phyloP scores from a whole-genome alignment of 2,888 invertebrate genomes.

The Coelinius sp. region DNA sequence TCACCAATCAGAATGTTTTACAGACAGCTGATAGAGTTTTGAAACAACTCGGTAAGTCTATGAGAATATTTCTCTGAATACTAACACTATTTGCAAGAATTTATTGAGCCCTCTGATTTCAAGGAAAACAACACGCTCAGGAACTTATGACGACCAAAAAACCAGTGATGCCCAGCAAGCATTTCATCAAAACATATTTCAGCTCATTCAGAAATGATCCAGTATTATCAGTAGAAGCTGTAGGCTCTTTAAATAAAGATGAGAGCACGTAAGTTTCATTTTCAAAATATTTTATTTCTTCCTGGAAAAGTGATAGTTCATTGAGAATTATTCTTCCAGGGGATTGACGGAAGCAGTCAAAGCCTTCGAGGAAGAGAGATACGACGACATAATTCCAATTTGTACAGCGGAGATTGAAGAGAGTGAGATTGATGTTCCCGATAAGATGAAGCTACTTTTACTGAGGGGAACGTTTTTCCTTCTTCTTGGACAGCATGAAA shows the following conservation, averaged over 20 bases:
- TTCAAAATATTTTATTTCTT: conserved; percentile 14
- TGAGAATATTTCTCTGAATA: neutral
- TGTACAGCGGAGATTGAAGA: conserved; percentile 85
- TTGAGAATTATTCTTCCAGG: conserved; percentile 60
- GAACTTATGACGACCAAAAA: conserved; percentile 79
- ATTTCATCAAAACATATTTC: conserved; percentile 90
- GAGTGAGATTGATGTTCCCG: conserved; percentile 70
- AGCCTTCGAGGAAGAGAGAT: conserved; percentile 80
- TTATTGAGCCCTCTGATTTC: neutral
- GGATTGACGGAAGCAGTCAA: conserved; percentile 82
- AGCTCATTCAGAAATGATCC: conserved; percentile 91
- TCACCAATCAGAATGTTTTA: conserved; percentile 85
- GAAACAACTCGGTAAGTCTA: conserved; percentile 80
- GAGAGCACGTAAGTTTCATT: conserved; percentile 33
- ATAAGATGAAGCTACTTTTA: conserved; percentile 79
- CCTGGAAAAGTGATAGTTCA: conserved; percentile 12
- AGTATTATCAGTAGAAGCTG: conserved; percentile 73
- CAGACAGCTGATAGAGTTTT: conserved; percentile 90
- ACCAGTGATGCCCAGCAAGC: conserved; percentile 86
- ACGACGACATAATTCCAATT: conserved; percentile 82
- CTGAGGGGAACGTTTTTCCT: conserved; percentile 88
- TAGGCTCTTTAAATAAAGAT: conserved; percentile 49
- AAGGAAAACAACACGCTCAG: conserved; percentile 79
- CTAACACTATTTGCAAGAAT: too few species aligned
- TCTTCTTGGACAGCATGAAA: conserved; percentile 82